Evolutionary conservation across 2,888 invertebrate genomes (phyloP).

Genomic region (Agrochola litura): DNA sequence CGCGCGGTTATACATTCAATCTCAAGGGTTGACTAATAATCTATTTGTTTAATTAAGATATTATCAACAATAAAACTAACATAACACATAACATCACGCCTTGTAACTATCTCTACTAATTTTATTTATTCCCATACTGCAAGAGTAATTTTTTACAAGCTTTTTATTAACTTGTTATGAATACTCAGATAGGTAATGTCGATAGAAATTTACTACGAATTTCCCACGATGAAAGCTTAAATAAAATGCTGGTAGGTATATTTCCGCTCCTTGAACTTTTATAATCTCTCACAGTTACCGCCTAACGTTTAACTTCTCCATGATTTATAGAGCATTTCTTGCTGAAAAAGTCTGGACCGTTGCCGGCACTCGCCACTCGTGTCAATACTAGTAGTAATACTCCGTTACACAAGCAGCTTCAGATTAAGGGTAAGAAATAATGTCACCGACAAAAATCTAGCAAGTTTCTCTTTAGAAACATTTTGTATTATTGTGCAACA

Average conservation of each 20-base stretch:
- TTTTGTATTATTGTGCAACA: conserved; percentile 21
- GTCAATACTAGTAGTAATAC: conserved; percentile 67
- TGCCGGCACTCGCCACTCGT: conserved; percentile 68
- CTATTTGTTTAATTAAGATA: conserved; percentile 35
- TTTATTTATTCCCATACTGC: not conserved
- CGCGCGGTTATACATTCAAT: conserved; percentile 83
- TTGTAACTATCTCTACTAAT: too few relatives aligned
- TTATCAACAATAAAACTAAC: not conserved
- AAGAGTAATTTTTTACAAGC: not conserved
- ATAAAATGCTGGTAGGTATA: conserved; percentile 8
- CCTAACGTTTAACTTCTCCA: conserved; percentile 52
- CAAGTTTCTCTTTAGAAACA: conserved; percentile 11
- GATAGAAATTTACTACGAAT: not conserved
- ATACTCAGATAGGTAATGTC: not conserved
- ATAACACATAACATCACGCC: too few relatives aligned
- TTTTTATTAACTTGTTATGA: not conserved
- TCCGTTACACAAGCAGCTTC: conserved; percentile 54
- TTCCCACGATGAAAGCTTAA: not conserved
- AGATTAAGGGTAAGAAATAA: conserved; percentile 39
- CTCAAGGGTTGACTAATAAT: conserved; percentile 60
- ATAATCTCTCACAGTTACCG: conserved; percentile 59
- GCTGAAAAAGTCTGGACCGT: conserved; percentile 73
- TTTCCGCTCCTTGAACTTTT: conserved; percentile 27
- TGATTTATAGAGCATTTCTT: conserved; percentile 71
- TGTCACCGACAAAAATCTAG: conserved; percentile 29